phyloP scores from a whole-genome alignment of 2,113 vertebrate genomes.

The Cephalopterus ornatus region DNA sequence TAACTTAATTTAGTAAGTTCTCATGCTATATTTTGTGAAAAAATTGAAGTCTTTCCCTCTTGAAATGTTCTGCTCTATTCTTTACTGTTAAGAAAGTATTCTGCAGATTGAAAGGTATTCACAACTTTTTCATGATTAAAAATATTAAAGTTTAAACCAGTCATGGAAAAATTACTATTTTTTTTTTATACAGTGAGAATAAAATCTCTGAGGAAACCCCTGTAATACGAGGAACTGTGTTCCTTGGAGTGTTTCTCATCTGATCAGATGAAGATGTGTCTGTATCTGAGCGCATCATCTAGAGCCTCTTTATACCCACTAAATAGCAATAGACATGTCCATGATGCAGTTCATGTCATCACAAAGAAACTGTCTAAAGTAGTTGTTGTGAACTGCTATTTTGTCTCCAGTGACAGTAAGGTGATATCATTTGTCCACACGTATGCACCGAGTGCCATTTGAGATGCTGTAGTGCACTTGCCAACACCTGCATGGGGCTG shows the following conservation, averaged over 20 bases:
- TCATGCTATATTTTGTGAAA: background rate
- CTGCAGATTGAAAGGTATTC: background rate
- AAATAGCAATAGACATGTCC: background rate
- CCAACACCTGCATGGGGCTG: background rate
- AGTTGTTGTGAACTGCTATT: background rate
- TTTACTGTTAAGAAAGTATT: background rate
- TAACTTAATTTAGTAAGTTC: slow-evolving; percentile 22
- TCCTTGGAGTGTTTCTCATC: background rate
- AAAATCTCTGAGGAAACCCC: background rate
- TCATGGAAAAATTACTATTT: background rate
- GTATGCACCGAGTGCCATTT: background rate
- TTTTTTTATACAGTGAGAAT: background rate
- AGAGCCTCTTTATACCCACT: background rate
- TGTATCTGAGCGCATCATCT: background rate
- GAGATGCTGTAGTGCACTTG: background rate
- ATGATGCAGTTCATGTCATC: background rate
- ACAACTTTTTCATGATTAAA: background rate
- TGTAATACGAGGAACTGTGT: background rate
- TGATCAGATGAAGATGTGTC: background rate
- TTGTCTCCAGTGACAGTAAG: background rate
- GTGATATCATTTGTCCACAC: background rate
- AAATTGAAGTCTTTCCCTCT: background rate
- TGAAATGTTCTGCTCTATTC: background rate
- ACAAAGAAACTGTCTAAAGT: background rate
- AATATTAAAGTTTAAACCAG: background rate